Base-by-base conservation (phyloP, 2,888 invertebrate species). In the Sturmia bella region DNA sequence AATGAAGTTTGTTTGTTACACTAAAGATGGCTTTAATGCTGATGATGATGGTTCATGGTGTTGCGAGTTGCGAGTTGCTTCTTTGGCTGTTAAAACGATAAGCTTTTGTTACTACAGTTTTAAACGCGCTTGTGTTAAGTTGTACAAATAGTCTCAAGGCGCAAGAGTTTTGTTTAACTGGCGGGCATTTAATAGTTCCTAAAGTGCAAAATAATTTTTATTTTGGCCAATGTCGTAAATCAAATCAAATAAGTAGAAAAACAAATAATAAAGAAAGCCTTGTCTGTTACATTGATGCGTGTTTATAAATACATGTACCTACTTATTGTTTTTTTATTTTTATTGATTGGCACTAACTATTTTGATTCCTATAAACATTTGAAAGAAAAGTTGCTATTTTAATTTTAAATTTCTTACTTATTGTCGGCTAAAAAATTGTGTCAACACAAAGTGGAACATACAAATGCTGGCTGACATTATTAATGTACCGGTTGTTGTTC, bases 361-460 rank as follows among this genome's bases (percentile, higher is more conserved):
- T n/a, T n/a, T n/a, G n/a, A n/a, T n/a, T n/a, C n/a, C n/a, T n/a
- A n/a, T n/a, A 19, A 6, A 43, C 39, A 43, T 54, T 17, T 45
- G 13, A 63, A 77, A 32, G 32, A 32, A 32, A 24, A 69, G 61
- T 52, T 66, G 5, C 50, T 64, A 39, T 66, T 21, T 50, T 74
- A 6, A 32, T 41, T 6, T 39, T 13, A 21, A 57, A 73, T 17
- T 24, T 68, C n/a, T 56, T 61, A 41, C 45, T 69, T 77, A 43
- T 45, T 82, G 82, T 57, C 78, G 82, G 82, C 78, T 82, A 74
- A 41, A n/a, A 82, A 82, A 82, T 82, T 78, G 78, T 82, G 78
- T 82, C 82, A 82, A 74, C 70, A 77, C 74, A 78, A 82, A 82
- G 82, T 82, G 82, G 82, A 78, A 82, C 82, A 78, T 74, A 52